Conservation (phyloP, 2,797 vertebrate species). For the Simalia tracyae region DNA sequence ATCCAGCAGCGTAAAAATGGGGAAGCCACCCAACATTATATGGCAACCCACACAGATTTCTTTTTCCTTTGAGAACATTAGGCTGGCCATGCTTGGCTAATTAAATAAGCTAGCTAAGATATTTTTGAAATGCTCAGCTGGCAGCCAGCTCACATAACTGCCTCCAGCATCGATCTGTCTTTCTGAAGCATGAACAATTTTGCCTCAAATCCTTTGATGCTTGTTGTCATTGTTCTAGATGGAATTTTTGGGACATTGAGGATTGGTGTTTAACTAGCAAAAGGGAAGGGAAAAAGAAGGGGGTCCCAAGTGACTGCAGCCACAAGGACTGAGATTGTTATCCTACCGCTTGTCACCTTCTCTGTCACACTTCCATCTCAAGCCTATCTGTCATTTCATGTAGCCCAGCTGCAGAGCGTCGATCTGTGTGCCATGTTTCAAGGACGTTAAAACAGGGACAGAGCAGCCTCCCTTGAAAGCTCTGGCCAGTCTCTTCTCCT, state of each 20-base stretch:
- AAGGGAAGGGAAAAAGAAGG: neutral
- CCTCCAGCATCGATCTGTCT: constrained; percentile 11
- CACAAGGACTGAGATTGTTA: neutral
- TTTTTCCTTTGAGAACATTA: neutral
- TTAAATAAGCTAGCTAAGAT: constrained; percentile 2
- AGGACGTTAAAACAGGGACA: neutral
- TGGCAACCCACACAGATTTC: neutral
- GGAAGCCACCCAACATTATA: neutral
- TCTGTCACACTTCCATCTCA: neutral
- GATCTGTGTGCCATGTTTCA: neutral
- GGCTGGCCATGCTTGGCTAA: constrained; percentile 15
- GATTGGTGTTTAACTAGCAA: constrained; percentile 7
- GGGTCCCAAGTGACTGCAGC: neutral
- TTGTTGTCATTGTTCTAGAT: constrained; percentile 26
- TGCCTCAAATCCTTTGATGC: constrained; percentile 9
- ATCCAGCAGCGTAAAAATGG: neutral
- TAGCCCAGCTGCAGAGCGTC: neutral
- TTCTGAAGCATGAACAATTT: neutral
- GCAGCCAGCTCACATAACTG: constrained; percentile 21
- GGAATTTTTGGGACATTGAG: neutral
- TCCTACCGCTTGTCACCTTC: neutral
- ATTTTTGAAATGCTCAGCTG: constrained; percentile 35
- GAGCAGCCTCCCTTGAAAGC: neutral
- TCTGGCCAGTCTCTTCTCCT: neutral
- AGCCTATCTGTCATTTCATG: neutral